Percentiles rank a stretch among this genome's conserved stretches.
These are phyloP conservation scores for Sarcophaga carnaria DNA, from an alignment of 2,888 invertebrate genomes.

Conservation along the genomic window DNA sequence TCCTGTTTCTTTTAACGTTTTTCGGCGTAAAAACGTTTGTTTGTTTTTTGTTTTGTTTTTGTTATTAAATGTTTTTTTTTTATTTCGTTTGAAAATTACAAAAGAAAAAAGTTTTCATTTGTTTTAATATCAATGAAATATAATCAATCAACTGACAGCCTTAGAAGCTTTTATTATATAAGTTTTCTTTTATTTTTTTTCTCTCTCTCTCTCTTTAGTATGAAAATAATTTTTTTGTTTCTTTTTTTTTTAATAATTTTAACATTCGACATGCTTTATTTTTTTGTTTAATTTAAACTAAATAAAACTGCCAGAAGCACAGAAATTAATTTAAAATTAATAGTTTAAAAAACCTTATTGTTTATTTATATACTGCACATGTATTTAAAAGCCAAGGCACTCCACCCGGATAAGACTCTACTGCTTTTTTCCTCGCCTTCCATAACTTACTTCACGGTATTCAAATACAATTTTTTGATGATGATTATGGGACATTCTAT, in stretches of 20 bases:
- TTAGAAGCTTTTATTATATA: slow-evolving; percentile 68
- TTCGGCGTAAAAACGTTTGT: background rate
- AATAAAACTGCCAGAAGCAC: slow-evolving; percentile 48
- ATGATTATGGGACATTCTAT: too few relatives aligned
- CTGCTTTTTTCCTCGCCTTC: too few relatives aligned
- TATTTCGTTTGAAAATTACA: slow-evolving; percentile 48
- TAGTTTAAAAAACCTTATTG: background rate
- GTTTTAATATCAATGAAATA: slow-evolving; percentile 47
- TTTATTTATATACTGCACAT: background rate
- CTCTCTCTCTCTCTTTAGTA: slow-evolving; percentile 24
- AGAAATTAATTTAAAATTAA: background rate
- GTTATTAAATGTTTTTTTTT: slow-evolving; percentile 64
- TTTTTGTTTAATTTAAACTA: slow-evolving; percentile 1
- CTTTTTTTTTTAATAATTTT: slow-evolving; percentile 20
- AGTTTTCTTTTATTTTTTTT: slow-evolving; percentile 45
- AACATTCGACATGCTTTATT: background rate
- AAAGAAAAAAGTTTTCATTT: slow-evolving; percentile 28
- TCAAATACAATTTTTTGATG: too few relatives aligned
- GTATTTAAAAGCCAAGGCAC: too few relatives aligned
- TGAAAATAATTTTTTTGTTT: slow-evolving; percentile 49
- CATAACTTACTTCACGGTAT: too few relatives aligned
- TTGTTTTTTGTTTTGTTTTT: slow-evolving; percentile 12
- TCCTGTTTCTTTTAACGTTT: slow-evolving; percentile 42
- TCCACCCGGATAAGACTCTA: too few relatives aligned
- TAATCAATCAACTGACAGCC: slow-evolving; percentile 60